A percentile compares a stretch with the other conserved stretches of the same genome.
Evolutionary conservation across 2,113 vertebrate genomes (phyloP).

Genomic region (Pagrus major): DNA sequence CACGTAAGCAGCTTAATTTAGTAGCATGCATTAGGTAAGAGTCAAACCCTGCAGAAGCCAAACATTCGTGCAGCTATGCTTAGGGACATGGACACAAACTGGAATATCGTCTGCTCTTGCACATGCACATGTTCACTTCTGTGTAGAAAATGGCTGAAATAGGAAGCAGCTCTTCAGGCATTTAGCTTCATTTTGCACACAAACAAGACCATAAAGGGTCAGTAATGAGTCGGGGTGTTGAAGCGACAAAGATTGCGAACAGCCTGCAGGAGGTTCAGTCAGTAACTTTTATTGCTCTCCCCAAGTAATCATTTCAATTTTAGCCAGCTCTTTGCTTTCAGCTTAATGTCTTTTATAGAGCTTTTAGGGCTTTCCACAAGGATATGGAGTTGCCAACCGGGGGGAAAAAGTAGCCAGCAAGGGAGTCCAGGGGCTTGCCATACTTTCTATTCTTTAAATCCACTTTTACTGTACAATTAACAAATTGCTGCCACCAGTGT

Average conservation of each 20-base stretch:
- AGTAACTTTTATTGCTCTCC: too few species aligned
- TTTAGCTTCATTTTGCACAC: not conserved
- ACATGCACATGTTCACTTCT: not conserved
- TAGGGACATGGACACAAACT: too few species aligned
- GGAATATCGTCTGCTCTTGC: too few species aligned
- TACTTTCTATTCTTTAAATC: too few species aligned
- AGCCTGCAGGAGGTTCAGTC: not conserved
- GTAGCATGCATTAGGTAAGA: not conserved
- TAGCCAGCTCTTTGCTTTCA: not conserved
- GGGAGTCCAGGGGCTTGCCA: too few species aligned
- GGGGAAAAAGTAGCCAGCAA: too few species aligned
- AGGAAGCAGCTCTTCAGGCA: not conserved
- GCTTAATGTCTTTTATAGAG: not conserved
- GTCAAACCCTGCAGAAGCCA: not conserved
- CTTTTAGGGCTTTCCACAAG: too few species aligned
- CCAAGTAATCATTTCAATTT: not conserved
- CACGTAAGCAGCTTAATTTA: not conserved
- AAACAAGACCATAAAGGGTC: not conserved
- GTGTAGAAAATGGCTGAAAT: not conserved
- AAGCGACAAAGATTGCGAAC: too few species aligned
- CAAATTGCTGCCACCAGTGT: too few species aligned
- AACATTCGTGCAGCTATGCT: not conserved
- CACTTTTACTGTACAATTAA: too few species aligned
- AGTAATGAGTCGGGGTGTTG: fast-evolving
- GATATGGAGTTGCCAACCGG: too few species aligned